These are phyloP conservation scores for Rotaria magnacalcarata DNA, from an alignment of 2,888 invertebrate species.

Conservation along the genomic window DNA sequence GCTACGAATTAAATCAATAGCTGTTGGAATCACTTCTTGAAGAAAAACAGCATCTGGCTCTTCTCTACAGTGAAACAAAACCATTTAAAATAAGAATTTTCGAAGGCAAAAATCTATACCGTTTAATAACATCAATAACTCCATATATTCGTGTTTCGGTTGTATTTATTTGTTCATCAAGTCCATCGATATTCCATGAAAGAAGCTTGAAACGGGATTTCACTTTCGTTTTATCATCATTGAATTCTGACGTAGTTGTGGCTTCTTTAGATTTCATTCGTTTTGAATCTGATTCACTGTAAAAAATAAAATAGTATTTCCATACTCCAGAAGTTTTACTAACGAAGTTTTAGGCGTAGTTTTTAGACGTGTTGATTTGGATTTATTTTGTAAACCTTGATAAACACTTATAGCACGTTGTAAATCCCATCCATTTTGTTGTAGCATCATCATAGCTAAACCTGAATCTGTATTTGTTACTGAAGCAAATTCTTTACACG, in stretches of 20 bases:
- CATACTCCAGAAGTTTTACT: background rate
- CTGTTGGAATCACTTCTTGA: conserved; percentile 63
- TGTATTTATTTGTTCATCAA: conserved; percentile 61
- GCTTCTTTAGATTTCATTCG: conserved; percentile 38
- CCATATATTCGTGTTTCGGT: conserved; percentile 10
- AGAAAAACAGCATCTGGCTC: conserved; percentile 64
- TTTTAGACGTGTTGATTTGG: background rate
- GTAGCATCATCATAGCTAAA: conserved; percentile 63
- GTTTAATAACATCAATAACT: conserved; percentile 32
- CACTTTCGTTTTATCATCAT: conserved; percentile 50
- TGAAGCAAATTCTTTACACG: conserved; percentile 61
- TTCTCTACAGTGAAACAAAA: conserved; percentile 57
- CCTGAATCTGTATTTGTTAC: conserved; percentile 64
- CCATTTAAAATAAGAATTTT: too few species aligned
- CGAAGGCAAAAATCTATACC: background rate
- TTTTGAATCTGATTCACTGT: background rate
- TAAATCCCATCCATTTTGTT: conserved; percentile 63
- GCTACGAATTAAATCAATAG: background rate
- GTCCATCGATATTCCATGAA: conserved; percentile 66
- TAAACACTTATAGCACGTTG: conserved; percentile 59
- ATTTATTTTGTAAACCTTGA: conserved; percentile 51
- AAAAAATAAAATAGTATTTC: background rate
- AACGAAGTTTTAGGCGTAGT: background rate
- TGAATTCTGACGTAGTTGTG: background rate
- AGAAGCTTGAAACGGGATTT: conserved; percentile 59